Evolutionary conservation across 1,140 invertebrate species (phyloP), one percentile per base, ranked within the genome.

Genomic region (Pachypeltis micranthus): DNA sequence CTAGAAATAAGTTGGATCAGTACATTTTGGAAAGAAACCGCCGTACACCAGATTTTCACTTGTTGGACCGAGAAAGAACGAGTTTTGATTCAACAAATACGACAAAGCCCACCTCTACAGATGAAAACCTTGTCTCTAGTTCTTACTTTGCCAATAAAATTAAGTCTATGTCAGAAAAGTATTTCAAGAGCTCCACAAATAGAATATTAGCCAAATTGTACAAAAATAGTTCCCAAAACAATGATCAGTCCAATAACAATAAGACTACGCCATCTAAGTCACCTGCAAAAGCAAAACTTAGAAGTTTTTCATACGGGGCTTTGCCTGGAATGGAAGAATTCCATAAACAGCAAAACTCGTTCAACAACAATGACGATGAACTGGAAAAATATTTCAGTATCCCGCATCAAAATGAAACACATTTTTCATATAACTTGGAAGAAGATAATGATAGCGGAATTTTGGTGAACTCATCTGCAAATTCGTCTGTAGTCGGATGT

Each of bases 381-480:
- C 27, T 59, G 34, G 44, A 31, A 3, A 55, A 44, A 23, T 62
- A 62, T 24, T 62, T 51, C 54, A 23, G 47, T 28, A 62, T 28
- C 21, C 44, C 44, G 24, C 47, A 51, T 23, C 44, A 34, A 62
- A 39, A 39, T 39, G 31, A 39, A 39, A 10, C 31, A 10, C 7
- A 16, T 39, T 16, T 10, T 39, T 10, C 31, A 10, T 7, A 16
- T 39, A 39, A 39, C 16, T 31, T 55, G 14, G 61, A 57, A 14
- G 83, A 86, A 70, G 85, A 87, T 70, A 82, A 83, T 51, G 86
- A 88, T 71, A 87, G 85, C 25, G 86, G 86, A 10, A 88, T 88
- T 65, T 73, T 87, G 69, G 82, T 87, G 64, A 87, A 85, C 68
- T 83, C 84, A 68, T 85, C 84, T 0, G 82, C 83, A 2, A 83